A percentile compares a stretch with the other conserved stretches of the same genome.
Conservation (phyloP, 2,797 vertebrate species). For the Chaetodon trifasciatus region DNA sequence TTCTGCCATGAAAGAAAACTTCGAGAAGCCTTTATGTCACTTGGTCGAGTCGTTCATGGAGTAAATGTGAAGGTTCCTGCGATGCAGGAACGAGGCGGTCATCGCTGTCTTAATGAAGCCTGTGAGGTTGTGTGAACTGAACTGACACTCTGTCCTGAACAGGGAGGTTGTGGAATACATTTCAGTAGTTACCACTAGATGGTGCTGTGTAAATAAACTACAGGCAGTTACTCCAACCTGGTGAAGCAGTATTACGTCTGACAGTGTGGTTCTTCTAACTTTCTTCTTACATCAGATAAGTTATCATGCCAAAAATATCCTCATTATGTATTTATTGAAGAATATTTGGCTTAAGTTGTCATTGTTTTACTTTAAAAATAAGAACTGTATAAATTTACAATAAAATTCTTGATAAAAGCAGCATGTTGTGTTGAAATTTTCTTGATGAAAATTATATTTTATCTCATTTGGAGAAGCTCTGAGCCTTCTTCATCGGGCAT, state of each 20-base stretch:
- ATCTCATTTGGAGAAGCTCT: neutral
- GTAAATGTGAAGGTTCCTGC: constrained; percentile 64
- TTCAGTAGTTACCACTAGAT: constrained; percentile 79
- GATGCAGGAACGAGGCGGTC: constrained; percentile 47
- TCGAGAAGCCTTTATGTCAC: constrained; percentile 72
- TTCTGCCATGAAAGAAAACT: constrained; percentile 73
- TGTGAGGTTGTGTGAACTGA: constrained; percentile 54
- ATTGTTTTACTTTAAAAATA: constrained; percentile 75
- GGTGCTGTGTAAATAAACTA: constrained; percentile 79
- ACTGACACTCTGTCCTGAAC: constrained; percentile 31
- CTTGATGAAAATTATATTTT: neutral
- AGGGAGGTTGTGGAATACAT: constrained; percentile 53
- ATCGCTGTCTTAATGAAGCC: constrained; percentile 49
- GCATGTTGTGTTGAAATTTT: constrained; percentile 2
- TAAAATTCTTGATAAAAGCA: constrained; percentile 76
- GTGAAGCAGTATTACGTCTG: constrained; percentile 73
- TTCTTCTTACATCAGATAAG: constrained; percentile 47
- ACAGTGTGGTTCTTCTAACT: constrained; percentile 58
- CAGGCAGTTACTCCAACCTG: constrained; percentile 57
- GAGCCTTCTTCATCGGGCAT: neutral
- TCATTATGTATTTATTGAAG: constrained; percentile 81
- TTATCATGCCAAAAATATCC: constrained; percentile 76
- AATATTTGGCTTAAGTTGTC: constrained; percentile 71
- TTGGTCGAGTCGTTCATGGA: constrained; percentile 56
- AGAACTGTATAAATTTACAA: constrained; percentile 79